Base-by-base conservation (phyloP, 2,113 vertebrate species). In the Lanius collurio region DNA sequence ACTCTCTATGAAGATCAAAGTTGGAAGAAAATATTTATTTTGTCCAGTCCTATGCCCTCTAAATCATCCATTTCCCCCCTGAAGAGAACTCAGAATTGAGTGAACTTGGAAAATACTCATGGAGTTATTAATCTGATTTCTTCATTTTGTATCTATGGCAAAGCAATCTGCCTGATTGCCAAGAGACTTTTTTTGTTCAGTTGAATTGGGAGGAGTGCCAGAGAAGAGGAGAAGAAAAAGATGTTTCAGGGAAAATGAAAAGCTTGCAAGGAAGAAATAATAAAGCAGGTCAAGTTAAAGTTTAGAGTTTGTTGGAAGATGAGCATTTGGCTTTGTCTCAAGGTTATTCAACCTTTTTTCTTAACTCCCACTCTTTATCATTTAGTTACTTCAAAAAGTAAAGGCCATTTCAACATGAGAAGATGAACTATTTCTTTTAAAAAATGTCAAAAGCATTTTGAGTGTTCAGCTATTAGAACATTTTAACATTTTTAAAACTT, bases 301-400 rank as follows among this genome's bases (percentile, higher is more conserved):
- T 55, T 70, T 81, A 59, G 69, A 75, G 4, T 55, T 77, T 70
- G 35, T 67, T 95, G 46, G 31, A 84, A 78, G 49, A 60, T 1
- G 21, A 82, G 30, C 7, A 30, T 56, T 79, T 68, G 11, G 46
- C 76, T 85, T 75, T 80, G 22, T 83, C 35, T 93, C 24, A 27
- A 69, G 57, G 69, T 91, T 89, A 53, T n/a, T 82, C 60, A 74
- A 91, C 35, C 31, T 82, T 96, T 90, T 78, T 87, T 71, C 75
- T 92, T 68, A 56, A 83, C 67, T 87, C 67, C 59, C 18, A 79
- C 70, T 73, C 59, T 60, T 76, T 82, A 79, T 76, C 55, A 73
- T 28, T 50, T 79, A 81, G 49, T 56, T 79, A 28, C 62, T 85
- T 91, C 22, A 79, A 78, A 90, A 87, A 67, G 12, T 71, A 95